phyloP scores from a whole-genome alignment of 2,888 invertebrate species.

The Lepidocyrtinus sp. region DNA sequence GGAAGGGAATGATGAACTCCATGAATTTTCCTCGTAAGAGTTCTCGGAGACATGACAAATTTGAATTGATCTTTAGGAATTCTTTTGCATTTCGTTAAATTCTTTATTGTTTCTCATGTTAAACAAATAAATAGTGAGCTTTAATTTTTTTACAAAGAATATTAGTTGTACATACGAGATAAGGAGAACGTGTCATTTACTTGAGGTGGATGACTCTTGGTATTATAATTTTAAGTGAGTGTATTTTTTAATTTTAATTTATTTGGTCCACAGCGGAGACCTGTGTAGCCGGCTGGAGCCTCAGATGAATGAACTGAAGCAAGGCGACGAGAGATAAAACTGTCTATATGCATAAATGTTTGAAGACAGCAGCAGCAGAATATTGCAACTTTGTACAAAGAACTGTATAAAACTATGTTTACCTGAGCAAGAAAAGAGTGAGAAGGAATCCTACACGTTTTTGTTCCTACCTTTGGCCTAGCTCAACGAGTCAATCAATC shows the following conservation, averaged over 20 bases:
- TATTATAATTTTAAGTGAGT: not conserved
- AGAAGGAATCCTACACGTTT: not conserved
- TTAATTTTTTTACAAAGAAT: too few relatives aligned
- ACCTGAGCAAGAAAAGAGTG: not conserved
- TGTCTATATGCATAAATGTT: too few relatives aligned
- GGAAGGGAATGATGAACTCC: too few relatives aligned
- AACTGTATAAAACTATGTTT: constrained; percentile 4
- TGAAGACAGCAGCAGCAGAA: not conserved
- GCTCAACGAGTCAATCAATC: constrained; percentile 13
- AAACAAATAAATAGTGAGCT: too few relatives aligned
- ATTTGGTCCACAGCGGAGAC: not conserved
- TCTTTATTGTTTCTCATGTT: too few relatives aligned
- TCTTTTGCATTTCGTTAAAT: too few relatives aligned
- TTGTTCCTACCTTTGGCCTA: constrained; percentile 9
- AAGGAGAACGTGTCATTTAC: too few relatives aligned
- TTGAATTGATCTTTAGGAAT: too few relatives aligned
- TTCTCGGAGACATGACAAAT: too few relatives aligned
- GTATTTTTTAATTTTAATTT: not conserved
- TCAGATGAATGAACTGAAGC: not conserved
- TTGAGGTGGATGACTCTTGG: not conserved
- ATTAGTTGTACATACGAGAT: too few relatives aligned
- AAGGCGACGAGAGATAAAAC: too few relatives aligned
- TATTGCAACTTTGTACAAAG: not conserved
- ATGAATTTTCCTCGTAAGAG: too few relatives aligned
- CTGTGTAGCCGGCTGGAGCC: not conserved